Conservation (phyloP, 1,140 invertebrate genomes). For the Varroa destructor region DNA sequence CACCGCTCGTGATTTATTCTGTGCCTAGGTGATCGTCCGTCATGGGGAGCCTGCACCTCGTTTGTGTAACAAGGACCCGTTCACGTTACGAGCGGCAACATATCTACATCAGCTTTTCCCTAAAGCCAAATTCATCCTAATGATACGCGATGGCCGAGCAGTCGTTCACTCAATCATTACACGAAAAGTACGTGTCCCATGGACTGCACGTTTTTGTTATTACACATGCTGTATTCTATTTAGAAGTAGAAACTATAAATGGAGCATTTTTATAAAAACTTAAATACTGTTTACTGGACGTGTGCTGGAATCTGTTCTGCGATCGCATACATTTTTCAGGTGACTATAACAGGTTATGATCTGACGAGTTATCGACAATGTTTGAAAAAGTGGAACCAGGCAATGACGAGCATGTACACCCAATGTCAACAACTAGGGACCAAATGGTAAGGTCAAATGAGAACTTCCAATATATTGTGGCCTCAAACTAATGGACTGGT, state of each 20-base stretch:
- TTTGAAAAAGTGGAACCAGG: conserved; percentile 87
- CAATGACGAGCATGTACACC: conserved; percentile 81
- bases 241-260: neutral
- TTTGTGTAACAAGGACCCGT: conserved; percentile 96
- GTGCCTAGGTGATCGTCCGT: conserved; percentile 59
- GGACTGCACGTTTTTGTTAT: neutral
- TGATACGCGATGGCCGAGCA: conserved; percentile 91
- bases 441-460: conserved; percentile 39
- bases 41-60: conserved; percentile 79
- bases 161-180: conserved; percentile 95
- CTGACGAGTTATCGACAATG: conserved; percentile 81
- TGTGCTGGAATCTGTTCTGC: too few species aligned
- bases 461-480: too few species aligned
- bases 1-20: neutral
- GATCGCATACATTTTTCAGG: conserved; percentile 43
- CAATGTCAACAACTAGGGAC: conserved; percentile 79
- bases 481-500: too few species aligned
- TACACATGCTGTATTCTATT: neutral
- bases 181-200: conserved; percentile 53
- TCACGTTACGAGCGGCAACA: conserved; percentile 86
- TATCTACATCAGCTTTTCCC: conserved; percentile 53
- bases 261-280: neutral
- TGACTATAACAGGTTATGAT: conserved; percentile 96
- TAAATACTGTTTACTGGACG: too few species aligned
- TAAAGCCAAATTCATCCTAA: conserved; percentile 84